These are phyloP conservation scores for Biston betularia DNA, from an alignment of 2,888 invertebrate species.

Conservation along the genomic window DNA sequence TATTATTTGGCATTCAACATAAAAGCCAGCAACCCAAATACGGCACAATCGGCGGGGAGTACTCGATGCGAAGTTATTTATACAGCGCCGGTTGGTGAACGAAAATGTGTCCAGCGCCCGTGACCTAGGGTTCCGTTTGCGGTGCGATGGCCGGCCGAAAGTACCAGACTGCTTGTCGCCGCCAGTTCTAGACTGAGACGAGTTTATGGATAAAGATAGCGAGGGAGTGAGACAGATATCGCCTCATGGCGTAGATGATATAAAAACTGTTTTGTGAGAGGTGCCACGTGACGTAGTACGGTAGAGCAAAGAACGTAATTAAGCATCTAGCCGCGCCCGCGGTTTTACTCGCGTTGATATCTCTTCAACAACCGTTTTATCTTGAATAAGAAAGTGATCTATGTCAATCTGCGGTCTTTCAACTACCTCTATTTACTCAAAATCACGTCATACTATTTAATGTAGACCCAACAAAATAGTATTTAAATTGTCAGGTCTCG, in stretches of 20 bases:
- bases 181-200: conserved; percentile 72
- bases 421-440: too few relatives aligned
- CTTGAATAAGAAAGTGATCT: conserved; percentile 17
- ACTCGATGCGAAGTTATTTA: conserved; percentile 57
- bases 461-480: too few relatives aligned
- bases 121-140: conserved; percentile 82
- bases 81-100: conserved; percentile 53
- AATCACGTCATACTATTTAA: too few relatives aligned
- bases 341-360: conserved; percentile 49
- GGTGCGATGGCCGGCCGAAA: conserved; percentile 70
- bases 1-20: conserved; percentile 54
- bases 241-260: conserved; percentile 67
- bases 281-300: conserved; percentile 67
- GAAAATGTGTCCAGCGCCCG: conserved; percentile 78
- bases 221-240: conserved; percentile 66
- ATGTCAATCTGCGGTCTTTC: too few relatives aligned
- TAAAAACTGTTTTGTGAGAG: conserved; percentile 67
- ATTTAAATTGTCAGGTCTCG: too few relatives aligned
- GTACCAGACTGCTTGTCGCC: conserved; percentile 85
- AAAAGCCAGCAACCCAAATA: conserved; percentile 55
- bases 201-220: conserved; percentile 55
- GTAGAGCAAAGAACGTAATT: conserved; percentile 66
- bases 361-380: not conserved
- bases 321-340: conserved; percentile 54
- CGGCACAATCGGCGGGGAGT: conserved; percentile 53